Base-by-base conservation (phyloP, 2,797 vertebrate genomes). In the Hypotaenidia okinawae region DNA sequence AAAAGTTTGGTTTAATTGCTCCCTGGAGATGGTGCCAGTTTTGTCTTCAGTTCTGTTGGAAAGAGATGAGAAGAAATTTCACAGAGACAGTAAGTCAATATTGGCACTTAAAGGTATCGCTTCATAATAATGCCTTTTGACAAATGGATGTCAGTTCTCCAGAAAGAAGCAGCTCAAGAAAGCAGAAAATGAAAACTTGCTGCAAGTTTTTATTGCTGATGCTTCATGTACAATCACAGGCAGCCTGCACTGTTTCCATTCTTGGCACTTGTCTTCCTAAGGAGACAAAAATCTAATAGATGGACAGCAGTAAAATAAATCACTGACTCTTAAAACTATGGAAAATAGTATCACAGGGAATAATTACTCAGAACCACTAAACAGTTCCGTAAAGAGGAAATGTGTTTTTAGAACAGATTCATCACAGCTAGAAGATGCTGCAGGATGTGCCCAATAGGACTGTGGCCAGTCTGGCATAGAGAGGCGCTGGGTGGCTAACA, bases 111-210 rank as follows among this genome's bases (percentile, higher is more conserved):
- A 59, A 96, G 62, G 73, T 95, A 86, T 85, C 1, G 0, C 82
- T 92, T 87, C 90, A 57, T 85, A 87, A 92, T 95, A 96, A 94
- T 91, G 78, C 78, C 52, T 90, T 88, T 89, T 95, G 95, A 95
- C 78, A 92, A 96, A 89, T 84, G 66, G 88, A 70, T 86, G 82
- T 93, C 88, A 83, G 61, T 90, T 75, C 78, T 96, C 84, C 59
- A 66, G 86, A 93, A 96, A 93, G 89, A 45, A 45, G 72, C 83
- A 89, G 54, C 75, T 87, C 90, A 89, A 66, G 95, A 95, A 96
- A 89, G 84, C 66, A 95, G 84, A 96, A 95, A 89, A 94, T 93
- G 84, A 96, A 93, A 93, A 92, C 68, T 92, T 91, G 75, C 64
- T 79, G 47, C 58, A 89, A 63, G 92, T 72, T 92, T 87, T 90